A percentile compares a stretch with the other conserved stretches of the same genome.
These are phyloP conservation scores for Eumerus sabulonum DNA, from an alignment of 2,888 invertebrate genomes.

Conservation along the genomic window DNA sequence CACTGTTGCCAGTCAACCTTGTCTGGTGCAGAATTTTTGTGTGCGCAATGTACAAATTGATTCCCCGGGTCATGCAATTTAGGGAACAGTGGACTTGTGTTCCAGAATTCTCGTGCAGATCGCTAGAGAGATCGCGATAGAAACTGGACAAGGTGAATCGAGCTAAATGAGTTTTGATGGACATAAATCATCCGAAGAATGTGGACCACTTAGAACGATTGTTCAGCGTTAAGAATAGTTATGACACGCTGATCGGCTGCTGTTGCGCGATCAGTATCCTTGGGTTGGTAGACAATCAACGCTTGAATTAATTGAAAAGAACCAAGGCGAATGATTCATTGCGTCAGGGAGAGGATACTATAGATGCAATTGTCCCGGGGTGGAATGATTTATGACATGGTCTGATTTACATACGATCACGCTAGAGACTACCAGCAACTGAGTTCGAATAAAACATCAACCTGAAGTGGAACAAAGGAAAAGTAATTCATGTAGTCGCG, in stretches of 20 bases:
- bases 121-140: constrained; percentile 27
- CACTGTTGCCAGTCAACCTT: constrained; percentile 29
- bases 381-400: constrained; percentile 39
- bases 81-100: constrained; percentile 32
- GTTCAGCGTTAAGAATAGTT: no score
- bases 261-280: no score
- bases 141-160: constrained; percentile 15
- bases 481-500: no score
- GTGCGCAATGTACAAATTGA: constrained; percentile 48
- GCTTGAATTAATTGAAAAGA: no score
- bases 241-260: no score
- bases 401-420: constrained; percentile 57
- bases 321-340: no score
- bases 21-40: constrained; percentile 36
- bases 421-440: not conserved
- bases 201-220: no score
- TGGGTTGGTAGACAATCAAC: no score
- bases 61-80: constrained; percentile 59
- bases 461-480: not conserved
- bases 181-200: constrained; percentile 19
- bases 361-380: no score
- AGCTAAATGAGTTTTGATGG: constrained; percentile 39
- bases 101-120: constrained; percentile 28
- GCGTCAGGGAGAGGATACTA: no score
- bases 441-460: constrained; percentile 12